Percentiles rank a stretch among this genome's conserved stretches.
phyloP scores from a whole-genome alignment of 2,888 invertebrate genomes.

The Prosopocoilus inquinatus region DNA sequence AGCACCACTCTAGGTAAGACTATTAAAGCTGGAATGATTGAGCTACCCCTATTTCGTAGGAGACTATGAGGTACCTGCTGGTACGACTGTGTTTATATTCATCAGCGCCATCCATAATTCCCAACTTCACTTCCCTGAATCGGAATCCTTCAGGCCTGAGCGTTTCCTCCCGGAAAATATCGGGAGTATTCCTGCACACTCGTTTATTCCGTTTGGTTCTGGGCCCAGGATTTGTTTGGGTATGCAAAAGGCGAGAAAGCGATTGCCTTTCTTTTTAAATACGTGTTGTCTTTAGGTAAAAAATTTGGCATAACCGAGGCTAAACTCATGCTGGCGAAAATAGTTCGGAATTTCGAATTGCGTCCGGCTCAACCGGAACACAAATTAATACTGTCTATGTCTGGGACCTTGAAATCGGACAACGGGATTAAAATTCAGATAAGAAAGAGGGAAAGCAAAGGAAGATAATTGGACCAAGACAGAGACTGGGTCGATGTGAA shows the following conservation, averaged over 20 bases:
- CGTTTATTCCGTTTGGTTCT: constrained; percentile 3
- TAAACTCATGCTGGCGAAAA: neutral
- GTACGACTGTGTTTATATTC: neutral
- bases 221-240: constrained; percentile 6
- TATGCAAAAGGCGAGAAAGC: neutral
- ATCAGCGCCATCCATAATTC: constrained; percentile 4
- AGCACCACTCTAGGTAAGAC: constrained; percentile 12
- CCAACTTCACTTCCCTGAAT: constrained; percentile 13
- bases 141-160: constrained; percentile 25
- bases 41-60: neutral
- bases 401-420: constrained; percentile 12
- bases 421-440: constrained; percentile 13
- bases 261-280: no score
- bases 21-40: neutral
- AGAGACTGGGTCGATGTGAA: no score
- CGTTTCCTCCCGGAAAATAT: constrained; percentile 19
- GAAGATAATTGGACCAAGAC: constrained; percentile 50
- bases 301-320: constrained; percentile 1
- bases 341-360: constrained; percentile 13
- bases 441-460: constrained; percentile 47
- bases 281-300: neutral
- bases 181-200: neutral
- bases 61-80: neutral
- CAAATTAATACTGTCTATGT: constrained; percentile 3
- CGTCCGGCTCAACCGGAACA: constrained; percentile 4